Evolutionary conservation across 2,888 invertebrate species (phyloP), one percentile per base, ranked within the genome.

Genomic region (Thelaira solivaga): DNA sequence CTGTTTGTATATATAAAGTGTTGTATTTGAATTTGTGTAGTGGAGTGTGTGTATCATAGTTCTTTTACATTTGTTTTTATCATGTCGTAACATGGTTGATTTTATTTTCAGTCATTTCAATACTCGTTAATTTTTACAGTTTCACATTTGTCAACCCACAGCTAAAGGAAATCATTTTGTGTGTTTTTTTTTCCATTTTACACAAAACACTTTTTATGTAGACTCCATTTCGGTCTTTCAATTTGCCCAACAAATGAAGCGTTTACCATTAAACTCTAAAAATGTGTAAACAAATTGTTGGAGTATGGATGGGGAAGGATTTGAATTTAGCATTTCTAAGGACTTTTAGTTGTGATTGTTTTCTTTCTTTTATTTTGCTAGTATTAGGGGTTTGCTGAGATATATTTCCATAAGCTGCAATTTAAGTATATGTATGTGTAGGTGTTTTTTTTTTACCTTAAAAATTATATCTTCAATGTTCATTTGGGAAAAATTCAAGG

Each of bases 401-500:
- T 2, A 34, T 31, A 24, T 45, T 36, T 8, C n/a, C 29, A 61
- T 55, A 31, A 55, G 61, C 55, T 71, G 16, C 59, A 49, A 55
- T 64, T 57, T 62, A n/a, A n/a, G n/a, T n/a, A n/a, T n/a, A n/a
- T n/a, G n/a, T n/a, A n/a, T n/a, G n/a, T n/a, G n/a, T n/a, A n/a
- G n/a, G 22, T 62, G 11, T 45, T 39, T 55, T 61, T 57, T 59
- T 18, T 22, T 36, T 51, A 16, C n/a, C 13, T 75, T 57, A 62
- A 62, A 67, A 80, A 62, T 74, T 81, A 82, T 85, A n/a, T n/a
- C n/a, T 86, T 86, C 85, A 85, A 85, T 85, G 86, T 85, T 83
- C 86, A 85, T 85, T 85, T 85, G 86, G 86, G 86, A 84, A 82
- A 84, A 80, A 84, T 85, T 84, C 72, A 81, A 75, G 62, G 71